These are phyloP conservation scores for Platichthys stellatus DNA, from an alignment of 2,113 vertebrate species.

Conservation along the genomic window DNA sequence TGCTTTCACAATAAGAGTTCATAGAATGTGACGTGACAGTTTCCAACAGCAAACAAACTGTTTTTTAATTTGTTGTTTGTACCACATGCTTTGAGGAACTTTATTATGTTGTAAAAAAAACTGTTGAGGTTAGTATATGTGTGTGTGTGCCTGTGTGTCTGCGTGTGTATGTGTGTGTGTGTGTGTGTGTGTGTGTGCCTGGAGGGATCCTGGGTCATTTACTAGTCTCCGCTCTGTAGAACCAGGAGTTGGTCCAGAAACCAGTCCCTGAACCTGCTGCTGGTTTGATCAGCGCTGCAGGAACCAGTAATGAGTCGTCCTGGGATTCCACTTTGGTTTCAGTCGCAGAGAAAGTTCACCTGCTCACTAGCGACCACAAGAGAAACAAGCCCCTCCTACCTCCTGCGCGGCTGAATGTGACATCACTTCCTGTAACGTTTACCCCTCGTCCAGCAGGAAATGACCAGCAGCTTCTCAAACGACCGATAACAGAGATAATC, in stretches of 20 bases:
- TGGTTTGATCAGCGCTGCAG: constrained; percentile 57
- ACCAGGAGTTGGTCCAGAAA: constrained; percentile 37
- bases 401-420: not conserved
- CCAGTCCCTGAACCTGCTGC: constrained; percentile 73
- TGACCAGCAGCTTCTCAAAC: not conserved
- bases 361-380: not conserved
- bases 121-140: too few species aligned
- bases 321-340: constrained; percentile 78
- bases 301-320: constrained; percentile 78
- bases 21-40: too few species aligned
- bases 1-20: too few species aligned
- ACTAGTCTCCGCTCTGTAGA: not conserved
- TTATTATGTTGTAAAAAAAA: too few species aligned
- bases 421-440: not conserved
- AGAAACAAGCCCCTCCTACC: not conserved
- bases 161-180: too few species aligned
- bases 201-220: not conserved
- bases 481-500: not conserved
- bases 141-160: too few species aligned
- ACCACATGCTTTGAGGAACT: too few species aligned
- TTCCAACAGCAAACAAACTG: too few species aligned
- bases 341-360: constrained; percentile 47
- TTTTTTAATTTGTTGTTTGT: too few species aligned
- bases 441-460: not conserved
- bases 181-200: not conserved